Conservation (phyloP, 30 jellyfish, hydroid and myxozoan species). For the Pseudorhiza aurosa region DNA sequence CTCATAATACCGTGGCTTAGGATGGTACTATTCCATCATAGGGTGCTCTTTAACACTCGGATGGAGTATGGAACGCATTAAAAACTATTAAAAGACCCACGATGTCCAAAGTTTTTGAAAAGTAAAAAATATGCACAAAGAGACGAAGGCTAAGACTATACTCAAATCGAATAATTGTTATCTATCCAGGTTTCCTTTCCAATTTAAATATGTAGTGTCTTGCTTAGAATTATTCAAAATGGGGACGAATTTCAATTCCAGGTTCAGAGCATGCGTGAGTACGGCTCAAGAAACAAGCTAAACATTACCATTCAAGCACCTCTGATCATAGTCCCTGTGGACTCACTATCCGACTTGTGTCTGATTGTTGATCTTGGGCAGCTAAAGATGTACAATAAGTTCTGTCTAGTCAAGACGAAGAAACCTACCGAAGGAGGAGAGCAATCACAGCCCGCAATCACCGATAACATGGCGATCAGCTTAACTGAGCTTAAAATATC, state of each 20-base stretch:
- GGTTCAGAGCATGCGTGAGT: conserved; percentile 59
- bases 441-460: conserved; percentile 64
- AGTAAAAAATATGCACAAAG: too few relatives aligned
- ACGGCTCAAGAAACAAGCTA: conserved; percentile 73
- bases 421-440: background rate
- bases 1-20: too few relatives aligned
- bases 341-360: conserved; percentile 70
- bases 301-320: conserved; percentile 87
- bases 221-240: too few relatives aligned
- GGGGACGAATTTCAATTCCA: background rate
- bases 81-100: too few relatives aligned
- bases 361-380: conserved; percentile 89
- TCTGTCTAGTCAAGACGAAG: conserved; percentile 41
- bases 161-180: too few relatives aligned
- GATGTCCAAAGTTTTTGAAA: too few relatives aligned
- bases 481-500: conserved; percentile 68
- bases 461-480: conserved; percentile 81
- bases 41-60: too few relatives aligned
- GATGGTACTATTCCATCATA: too few relatives aligned
- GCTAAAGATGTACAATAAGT: conserved; percentile 71
- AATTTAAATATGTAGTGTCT: too few relatives aligned
- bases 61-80: too few relatives aligned
- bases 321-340: conserved; percentile 76
- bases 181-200: too few relatives aligned
- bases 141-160: too few relatives aligned